Evolutionary conservation across 1,140 invertebrate species (phyloP).

Genomic region (Temnothorax longispinosus): DNA sequence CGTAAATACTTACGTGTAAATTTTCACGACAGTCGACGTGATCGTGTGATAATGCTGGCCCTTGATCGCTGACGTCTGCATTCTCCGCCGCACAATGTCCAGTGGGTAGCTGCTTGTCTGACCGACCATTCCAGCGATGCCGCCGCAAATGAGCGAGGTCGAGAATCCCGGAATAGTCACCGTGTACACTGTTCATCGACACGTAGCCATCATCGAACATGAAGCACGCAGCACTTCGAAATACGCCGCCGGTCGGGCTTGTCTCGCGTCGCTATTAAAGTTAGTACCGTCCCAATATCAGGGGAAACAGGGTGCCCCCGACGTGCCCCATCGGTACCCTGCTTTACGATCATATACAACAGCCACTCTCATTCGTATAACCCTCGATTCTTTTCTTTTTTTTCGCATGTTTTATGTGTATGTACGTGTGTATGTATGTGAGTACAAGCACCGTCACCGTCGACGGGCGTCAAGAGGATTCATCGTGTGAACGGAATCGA

Average conservation of each 20-base stretch:
- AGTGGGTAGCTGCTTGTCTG: constrained; percentile 98
- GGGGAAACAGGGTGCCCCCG: constrained; percentile 75
- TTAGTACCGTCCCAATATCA: constrained; percentile 77
- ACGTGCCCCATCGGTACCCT: constrained; percentile 76
- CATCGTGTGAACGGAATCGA: constrained; percentile 54
- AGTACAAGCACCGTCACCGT: constrained; percentile 64
- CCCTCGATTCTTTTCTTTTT: constrained; percentile 51
- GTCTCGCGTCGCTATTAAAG: constrained; percentile 78
- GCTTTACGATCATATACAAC: constrained; percentile 70
- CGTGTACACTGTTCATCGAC: constrained; percentile 82
- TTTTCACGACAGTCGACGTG: constrained; percentile 87
- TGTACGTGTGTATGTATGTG: constrained; percentile 28
- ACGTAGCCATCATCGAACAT: constrained; percentile 82
- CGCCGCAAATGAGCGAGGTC: constrained; percentile 93
- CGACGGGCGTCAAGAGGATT: constrained; percentile 46
- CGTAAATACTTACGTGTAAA: constrained; percentile 86
- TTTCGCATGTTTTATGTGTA: neutral
- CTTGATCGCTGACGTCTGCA: constrained; percentile 91
- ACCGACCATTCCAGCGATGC: constrained; percentile 96
- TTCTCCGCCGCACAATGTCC: constrained; percentile 95
- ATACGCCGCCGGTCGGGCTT: constrained; percentile 77
- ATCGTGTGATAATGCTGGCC: constrained; percentile 89
- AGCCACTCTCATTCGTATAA: constrained; percentile 71
- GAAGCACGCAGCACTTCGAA: constrained; percentile 79
- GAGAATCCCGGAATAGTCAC: constrained; percentile 81